Evolutionary conservation across 1,140 invertebrate genomes (phyloP).

Genomic region (Bradysia coprophila): DNA sequence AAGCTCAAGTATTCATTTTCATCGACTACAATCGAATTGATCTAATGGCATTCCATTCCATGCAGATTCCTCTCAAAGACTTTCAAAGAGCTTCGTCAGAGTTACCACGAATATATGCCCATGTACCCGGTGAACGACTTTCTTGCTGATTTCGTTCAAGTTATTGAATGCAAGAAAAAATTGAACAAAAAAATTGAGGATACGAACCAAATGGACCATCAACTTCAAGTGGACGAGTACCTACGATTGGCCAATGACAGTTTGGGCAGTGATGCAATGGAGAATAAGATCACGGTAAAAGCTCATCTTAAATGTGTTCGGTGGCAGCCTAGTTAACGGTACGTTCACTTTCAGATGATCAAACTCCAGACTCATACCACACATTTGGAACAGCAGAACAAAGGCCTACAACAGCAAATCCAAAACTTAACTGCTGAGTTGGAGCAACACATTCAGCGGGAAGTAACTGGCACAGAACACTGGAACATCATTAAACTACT

Average conservation of each 20-base stretch:
- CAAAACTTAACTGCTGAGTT: slow-evolving; percentile 10
- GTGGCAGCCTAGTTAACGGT: not conserved
- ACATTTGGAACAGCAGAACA: slow-evolving; percentile 13
- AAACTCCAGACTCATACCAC: slow-evolving; percentile 16
- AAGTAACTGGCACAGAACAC: slow-evolving; percentile 9
- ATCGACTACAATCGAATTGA: not conserved
- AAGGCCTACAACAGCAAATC: not conserved
- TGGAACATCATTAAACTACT: slow-evolving; percentile 20
- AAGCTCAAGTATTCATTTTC: not conserved
- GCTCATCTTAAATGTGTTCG: not conserved
- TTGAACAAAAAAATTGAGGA: not conserved
- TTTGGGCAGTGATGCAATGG: not conserved
- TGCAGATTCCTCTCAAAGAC: not conserved
- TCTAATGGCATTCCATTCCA: not conserved
- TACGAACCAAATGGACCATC: too few species aligned
- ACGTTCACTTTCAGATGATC: slow-evolving; percentile 8
- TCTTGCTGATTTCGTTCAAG: not conserved
- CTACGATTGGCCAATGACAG: too few species aligned
- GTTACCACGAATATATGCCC: not conserved
- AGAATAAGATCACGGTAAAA: not conserved
- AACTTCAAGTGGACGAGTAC: not conserved
- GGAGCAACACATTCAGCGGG: slow-evolving; percentile 5
- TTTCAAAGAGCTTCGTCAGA: not conserved
- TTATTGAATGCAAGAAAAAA: not conserved
- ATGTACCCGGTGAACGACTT: not conserved